phyloP scores from a whole-genome alignment of 2,113 vertebrate species.

The Atractosteus spatula region DNA sequence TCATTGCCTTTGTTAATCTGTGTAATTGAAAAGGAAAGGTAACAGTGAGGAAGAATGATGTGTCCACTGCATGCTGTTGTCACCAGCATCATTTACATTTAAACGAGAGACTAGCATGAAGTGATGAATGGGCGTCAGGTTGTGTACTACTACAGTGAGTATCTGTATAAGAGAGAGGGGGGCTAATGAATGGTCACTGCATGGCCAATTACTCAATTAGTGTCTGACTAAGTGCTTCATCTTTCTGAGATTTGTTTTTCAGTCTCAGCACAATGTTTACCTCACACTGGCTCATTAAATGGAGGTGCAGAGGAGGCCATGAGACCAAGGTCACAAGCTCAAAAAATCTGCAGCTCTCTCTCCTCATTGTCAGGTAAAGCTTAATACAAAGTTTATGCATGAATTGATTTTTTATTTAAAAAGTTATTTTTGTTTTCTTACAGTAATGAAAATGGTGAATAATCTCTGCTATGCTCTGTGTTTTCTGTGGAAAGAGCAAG shows the following conservation, averaged over 20 bases:
- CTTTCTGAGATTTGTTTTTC: slow-evolving; percentile 23
- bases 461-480: no score
- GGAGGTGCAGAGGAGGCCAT: slow-evolving; percentile 15
- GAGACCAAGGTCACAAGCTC: slow-evolving; percentile 25
- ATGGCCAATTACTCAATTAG: slow-evolving; percentile 69
- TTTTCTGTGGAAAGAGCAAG: no score
- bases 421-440: no score
- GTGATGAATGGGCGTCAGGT: slow-evolving; percentile 53
- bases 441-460: no score
- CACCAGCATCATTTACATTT: slow-evolving; percentile 49
- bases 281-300: slow-evolving; percentile 19
- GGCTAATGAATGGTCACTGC: slow-evolving; percentile 57
- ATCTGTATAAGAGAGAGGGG: background rate
- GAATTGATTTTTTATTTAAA: no score
- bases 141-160: background rate
- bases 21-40: slow-evolving; percentile 50
- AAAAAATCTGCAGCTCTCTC: background rate
- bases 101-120: slow-evolving; percentile 49
- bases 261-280: slow-evolving; percentile 14
- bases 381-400: no score
- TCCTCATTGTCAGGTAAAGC: no score
- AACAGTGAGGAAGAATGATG: slow-evolving; percentile 39
- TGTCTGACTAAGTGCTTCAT: slow-evolving; percentile 58
- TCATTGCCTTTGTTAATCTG: background rate
- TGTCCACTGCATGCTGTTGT: slow-evolving; percentile 40